Evolutionary conservation across 2,113 vertebrate genomes (phyloP).

Genomic region (Coracopsis vasa): DNA sequence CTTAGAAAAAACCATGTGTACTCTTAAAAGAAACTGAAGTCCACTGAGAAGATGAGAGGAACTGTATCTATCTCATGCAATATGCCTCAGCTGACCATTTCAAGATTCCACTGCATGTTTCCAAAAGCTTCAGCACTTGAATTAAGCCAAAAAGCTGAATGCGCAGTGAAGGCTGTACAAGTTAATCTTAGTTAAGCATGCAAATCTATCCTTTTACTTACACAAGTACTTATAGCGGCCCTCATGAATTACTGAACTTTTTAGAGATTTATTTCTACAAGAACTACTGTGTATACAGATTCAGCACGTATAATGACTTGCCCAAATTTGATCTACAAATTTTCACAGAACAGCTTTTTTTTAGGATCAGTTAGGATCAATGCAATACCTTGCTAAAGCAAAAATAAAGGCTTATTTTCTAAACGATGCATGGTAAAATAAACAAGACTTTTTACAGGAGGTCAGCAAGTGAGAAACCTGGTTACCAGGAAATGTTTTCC

Average conservation of each 20-base stretch:
- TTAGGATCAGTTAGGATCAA: background rate
- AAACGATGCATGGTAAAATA: background rate
- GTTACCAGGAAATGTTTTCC: background rate
- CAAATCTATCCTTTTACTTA: background rate
- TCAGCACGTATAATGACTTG: background rate
- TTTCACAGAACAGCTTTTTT: background rate
- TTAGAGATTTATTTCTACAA: background rate
- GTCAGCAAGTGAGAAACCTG: background rate
- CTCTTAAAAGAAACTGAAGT: background rate
- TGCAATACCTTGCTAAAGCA: background rate
- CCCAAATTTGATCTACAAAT: background rate
- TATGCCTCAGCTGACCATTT: background rate
- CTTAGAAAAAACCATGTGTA: fast-evolving
- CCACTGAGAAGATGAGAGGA: background rate
- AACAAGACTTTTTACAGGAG: background rate
- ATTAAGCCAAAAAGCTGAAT: background rate
- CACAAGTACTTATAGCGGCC: background rate
- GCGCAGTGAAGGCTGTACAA: background rate
- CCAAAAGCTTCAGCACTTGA: background rate
- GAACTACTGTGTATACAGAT: background rate
- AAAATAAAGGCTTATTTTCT: background rate
- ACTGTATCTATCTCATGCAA: background rate
- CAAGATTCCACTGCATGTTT: background rate
- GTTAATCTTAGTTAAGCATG: background rate
- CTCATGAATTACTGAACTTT: background rate